Evolutionary conservation across 2,113 vertebrate species (phyloP).

Genomic region (Tricholaema leucomelas): DNA sequence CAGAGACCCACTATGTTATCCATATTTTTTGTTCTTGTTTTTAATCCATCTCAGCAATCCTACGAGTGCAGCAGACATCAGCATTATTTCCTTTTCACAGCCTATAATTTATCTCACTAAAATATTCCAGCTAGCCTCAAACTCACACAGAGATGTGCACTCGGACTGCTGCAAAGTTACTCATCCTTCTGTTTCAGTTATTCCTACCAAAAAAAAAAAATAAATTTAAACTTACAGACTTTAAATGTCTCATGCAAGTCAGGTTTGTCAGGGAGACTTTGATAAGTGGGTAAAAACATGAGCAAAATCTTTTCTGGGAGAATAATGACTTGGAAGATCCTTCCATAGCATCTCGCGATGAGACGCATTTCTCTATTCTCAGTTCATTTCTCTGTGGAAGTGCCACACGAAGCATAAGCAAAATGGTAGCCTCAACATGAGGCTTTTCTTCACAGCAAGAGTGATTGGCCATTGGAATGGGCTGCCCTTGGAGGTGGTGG

Average conservation of each 20-base stretch:
- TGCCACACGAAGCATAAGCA: neutral
- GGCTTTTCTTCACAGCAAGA: too few species aligned
- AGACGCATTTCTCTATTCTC: conserved; percentile 28
- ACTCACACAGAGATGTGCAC: too few species aligned
- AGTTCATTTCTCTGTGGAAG: conserved; percentile 28
- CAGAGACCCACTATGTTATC: too few species aligned
- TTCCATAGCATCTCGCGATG: neutral
- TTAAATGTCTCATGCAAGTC: neutral
- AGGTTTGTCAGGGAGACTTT: neutral
- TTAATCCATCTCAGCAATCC: too few species aligned
- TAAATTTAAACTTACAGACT: neutral
- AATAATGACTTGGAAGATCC: conserved; percentile 16
- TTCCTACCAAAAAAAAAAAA: neutral
- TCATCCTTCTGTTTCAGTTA: neutral
- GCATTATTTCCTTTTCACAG: too few species aligned
- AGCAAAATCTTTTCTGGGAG: neutral
- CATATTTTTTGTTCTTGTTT: too few species aligned
- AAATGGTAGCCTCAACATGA: neutral
- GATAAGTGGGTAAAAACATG: neutral
- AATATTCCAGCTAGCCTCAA: too few species aligned
- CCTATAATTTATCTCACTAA: too few species aligned
- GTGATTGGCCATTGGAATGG: too few species aligned
- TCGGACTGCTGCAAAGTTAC: neutral
- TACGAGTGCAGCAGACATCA: too few species aligned
- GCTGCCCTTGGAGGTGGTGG: too few species aligned